phyloP scores from a whole-genome alignment of 2,113 vertebrate genomes.

The Eulemur macaco region DNA sequence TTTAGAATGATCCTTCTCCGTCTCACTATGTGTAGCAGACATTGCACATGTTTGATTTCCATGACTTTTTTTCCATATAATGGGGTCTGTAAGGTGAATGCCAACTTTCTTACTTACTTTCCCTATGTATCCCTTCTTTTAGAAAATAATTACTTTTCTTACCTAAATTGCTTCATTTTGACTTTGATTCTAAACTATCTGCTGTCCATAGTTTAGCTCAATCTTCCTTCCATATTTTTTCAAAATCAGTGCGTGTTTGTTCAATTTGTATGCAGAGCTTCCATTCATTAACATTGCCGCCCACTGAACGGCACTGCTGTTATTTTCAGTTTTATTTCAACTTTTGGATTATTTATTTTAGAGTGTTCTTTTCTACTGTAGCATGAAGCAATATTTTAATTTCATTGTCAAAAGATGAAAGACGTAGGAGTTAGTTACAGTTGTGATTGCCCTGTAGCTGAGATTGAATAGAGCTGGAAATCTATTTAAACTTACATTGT shows the following conservation, averaged over 20 bases:
- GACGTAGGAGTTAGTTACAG: slow-evolving; percentile 50
- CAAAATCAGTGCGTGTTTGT: neutral
- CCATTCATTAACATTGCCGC: slow-evolving; percentile 24
- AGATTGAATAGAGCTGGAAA: slow-evolving; percentile 55
- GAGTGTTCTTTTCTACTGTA: slow-evolving; percentile 52
- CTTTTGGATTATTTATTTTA: slow-evolving; percentile 71
- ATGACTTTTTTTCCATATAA: neutral
- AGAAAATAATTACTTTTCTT: neutral
- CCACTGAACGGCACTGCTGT: slow-evolving; percentile 51
- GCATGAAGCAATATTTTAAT: slow-evolving; percentile 72
- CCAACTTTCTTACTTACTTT: neutral
- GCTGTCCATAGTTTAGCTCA: neutral
- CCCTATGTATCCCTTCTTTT: neutral
- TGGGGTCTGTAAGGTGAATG: neutral
- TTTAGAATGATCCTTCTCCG: neutral
- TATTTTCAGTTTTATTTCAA: slow-evolving; percentile 64
- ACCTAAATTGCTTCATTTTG: neutral
- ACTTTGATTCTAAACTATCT: neutral
- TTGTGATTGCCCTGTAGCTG: slow-evolving; percentile 48
- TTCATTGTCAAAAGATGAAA: slow-evolving; percentile 75
- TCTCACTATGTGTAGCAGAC: neutral
- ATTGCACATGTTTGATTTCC: neutral
- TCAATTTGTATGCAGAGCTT: neutral
- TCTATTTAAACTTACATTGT: slow-evolving; percentile 46
- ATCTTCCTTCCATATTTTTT: neutral